A percentile compares a stretch with the other conserved stretches of the same genome.
Conservation (phyloP, 2,113 vertebrate species). For the Anarhynchus alexandrinus region DNA sequence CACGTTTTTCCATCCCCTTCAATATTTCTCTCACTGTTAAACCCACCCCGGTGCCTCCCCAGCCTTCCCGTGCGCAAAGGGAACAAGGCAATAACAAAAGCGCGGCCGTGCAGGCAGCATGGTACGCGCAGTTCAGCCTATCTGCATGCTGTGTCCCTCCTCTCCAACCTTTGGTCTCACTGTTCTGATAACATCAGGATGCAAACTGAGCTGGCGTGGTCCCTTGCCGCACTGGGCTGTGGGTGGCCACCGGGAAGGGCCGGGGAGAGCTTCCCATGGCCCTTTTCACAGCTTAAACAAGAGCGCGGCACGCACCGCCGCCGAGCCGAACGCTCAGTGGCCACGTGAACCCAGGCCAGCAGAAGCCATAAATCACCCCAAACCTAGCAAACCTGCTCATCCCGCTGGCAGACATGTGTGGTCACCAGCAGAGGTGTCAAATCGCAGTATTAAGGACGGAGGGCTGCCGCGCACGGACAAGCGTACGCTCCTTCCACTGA, state of each 20-base stretch:
- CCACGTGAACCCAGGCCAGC: background rate
- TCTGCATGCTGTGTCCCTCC: fast-evolving
- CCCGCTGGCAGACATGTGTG: fast-evolving
- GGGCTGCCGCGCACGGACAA: background rate
- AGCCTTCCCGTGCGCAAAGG: background rate
- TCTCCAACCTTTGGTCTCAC: background rate
- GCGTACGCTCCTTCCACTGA: fast-evolving
- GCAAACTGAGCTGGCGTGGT: fast-evolving
- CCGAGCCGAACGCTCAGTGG: background rate
- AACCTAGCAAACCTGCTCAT: background rate
- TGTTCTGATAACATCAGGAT: background rate
- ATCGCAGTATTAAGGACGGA: fast-evolving
- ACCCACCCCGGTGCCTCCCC: background rate
- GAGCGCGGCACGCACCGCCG: background rate
- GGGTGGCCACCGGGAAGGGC: background rate
- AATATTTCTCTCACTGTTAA: background rate
- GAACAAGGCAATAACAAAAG: background rate
- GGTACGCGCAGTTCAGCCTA: background rate
- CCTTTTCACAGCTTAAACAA: background rate
- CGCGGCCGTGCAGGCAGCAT: fast-evolving
- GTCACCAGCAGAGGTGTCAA: background rate
- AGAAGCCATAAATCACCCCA: background rate
- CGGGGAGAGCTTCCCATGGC: background rate
- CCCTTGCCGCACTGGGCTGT: background rate
- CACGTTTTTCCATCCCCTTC: background rate